Evolutionary conservation across 2,797 vertebrate genomes (phyloP), one percentile per base, ranked within the genome.

Genomic region (Dermochelys coriacea): DNA sequence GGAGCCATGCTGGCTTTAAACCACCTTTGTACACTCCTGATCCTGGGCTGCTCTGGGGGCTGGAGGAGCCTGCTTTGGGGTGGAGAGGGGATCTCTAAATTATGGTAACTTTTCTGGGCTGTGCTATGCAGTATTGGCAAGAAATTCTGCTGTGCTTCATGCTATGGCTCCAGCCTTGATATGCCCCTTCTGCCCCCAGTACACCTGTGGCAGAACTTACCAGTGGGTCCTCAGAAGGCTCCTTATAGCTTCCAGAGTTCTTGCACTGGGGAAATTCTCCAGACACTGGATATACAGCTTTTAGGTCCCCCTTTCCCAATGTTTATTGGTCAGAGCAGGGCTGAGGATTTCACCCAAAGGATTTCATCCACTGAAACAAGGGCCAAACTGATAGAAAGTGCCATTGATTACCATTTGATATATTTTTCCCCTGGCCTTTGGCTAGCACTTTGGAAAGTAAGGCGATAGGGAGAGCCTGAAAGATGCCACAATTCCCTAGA

Each of bases 321-420:
- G 84, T 74, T 55, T 82, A 85, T 9, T 77, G 37, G 47, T 80
- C n/a, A 18, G 86, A 92, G 61, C 4, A 85, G 84, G 90, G 21
- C 9, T 68, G 29, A 47, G 34, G 8, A 23, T 5, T 37, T 14
- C 47, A 85, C 29, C 4, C 0, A 0, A 47, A 87, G 91, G n/a
- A n/a, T n/a, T n/a, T n/a, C n/a, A n/a, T n/a, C 12, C 71, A 52
- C 2, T 64, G 18, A 83, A 91, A 27, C 12, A 84, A 78, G 0
- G 1, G 29, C 2, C 25, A 7, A 29, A 18, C 55, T 54, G 54
- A 54, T 25, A 25, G 80, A 45, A 25, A 8, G 16, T 7, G 25
- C 57, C 14, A 16, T 18, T 61, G 59, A 2, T 50, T 80, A 50
- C 64, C 54, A 4, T 11, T 4, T 29, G 18, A 41, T 86, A 84